Evolutionary conservation across 2,888 invertebrate genomes (phyloP).

Genomic region (Oligia latruncula): DNA sequence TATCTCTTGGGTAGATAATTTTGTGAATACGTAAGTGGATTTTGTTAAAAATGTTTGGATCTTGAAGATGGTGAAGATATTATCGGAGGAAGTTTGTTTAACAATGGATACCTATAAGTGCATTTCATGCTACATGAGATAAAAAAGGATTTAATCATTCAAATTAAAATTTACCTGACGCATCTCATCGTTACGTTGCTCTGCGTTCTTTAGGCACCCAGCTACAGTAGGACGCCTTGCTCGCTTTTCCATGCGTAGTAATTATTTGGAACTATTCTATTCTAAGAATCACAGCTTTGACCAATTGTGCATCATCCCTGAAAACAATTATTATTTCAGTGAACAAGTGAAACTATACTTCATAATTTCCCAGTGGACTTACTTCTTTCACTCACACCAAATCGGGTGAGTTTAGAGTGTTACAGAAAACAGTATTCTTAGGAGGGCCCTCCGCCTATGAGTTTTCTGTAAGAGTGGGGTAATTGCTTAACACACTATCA

Average conservation of each 20-base stretch:
- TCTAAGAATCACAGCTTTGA: neutral
- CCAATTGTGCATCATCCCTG: neutral
- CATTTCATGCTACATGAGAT: neutral
- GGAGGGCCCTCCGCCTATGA: neutral
- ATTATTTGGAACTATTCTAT: neutral
- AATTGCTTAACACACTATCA: too few species aligned
- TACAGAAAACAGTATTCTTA: too few species aligned
- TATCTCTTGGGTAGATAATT: neutral
- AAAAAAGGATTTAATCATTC: neutral
- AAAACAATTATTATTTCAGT: neutral
- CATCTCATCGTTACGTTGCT: neutral
- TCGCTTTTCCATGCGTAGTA: neutral
- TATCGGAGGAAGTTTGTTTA: neutral
- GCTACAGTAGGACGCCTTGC: neutral
- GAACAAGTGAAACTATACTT: neutral
- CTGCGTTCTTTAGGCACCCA: neutral
- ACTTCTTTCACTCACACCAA: neutral
- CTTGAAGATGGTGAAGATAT: neutral
- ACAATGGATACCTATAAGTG: neutral
- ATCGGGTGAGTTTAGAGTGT: neutral
- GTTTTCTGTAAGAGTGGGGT: neutral
- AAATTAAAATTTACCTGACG: neutral
- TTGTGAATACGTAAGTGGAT: slow-evolving; percentile 6
- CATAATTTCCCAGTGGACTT: neutral
- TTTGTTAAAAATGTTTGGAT: neutral